Base-by-base conservation (phyloP, 2,113 vertebrate genomes). In the Mirounga angustirostris region DNA sequence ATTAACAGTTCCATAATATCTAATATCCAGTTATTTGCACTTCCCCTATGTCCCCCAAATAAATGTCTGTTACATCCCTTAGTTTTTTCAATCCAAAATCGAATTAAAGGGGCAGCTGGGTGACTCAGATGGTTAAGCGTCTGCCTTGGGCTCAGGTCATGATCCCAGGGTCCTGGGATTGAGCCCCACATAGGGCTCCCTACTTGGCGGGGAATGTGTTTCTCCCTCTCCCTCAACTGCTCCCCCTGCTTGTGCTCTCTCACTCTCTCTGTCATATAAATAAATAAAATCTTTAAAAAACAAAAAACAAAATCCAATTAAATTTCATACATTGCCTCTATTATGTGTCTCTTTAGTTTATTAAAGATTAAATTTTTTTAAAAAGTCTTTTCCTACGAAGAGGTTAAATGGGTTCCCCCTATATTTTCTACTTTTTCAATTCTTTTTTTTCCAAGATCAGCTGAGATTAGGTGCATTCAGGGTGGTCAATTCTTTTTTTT, bases 321-420 rank as follows among this genome's bases (percentile, higher is more conserved):
- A 50, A 58, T 96, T 69, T 84, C 30, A 79, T 50, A 59, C 26
- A 65, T 56, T 88, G 10, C 4, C 50, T 71, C 43, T 91, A 22
- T 81, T 19, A 0, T 80, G 12, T 61, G n/a, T 59, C 26, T 84
- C 13, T 78, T 83, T 63, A 46, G 22, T 73, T 56, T 93, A 85
- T 63, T 79, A 58, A 76, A 92, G n/a, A 76, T 54, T 54, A 95
- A 88, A 89, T 61, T 61, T 69, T 63, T n/a, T 74, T 50, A 52
- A 65, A 82, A 76, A 71, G 4, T 40, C 18, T 61, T 71, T 83
- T 81, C 28, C n/a, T 79, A 58, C 63, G 43, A 81, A 74, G 43
- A 84, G 12, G 84, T 74, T 85, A 88, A 92, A 80, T 56, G 43
- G 5, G 2, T 67, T 95, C 95, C 18, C 59, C 5, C 7, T 89